Evolutionary conservation across 2,888 invertebrate genomes (phyloP), one percentile per base, ranked within the genome.

Genomic region (Cephus spinipes): DNA sequence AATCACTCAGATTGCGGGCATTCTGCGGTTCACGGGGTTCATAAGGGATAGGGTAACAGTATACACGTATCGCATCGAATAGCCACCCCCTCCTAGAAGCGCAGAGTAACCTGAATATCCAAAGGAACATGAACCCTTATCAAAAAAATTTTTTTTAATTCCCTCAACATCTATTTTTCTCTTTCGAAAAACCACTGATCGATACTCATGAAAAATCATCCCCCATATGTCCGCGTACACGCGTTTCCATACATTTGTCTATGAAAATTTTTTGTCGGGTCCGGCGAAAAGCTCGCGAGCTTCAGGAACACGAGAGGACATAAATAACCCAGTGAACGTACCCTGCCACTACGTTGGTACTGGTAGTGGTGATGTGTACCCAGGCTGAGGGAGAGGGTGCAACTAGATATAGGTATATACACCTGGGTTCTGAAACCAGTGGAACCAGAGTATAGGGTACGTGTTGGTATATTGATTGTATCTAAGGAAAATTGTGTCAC

Each of bases 391-490:
- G 30, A 69, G 69, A 69, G 71, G 71, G 6, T 40, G 40, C 23
- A 69, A 3, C 71, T 4, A 15, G 3, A 32, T 11, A 30, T 69
- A 73, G 40, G 33, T 68, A 73, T 69, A 74, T 68, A 77, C 55
- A 71, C 32, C 40, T 12, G 11, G 31, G 69, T 34, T 15, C 71
- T 15, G 31, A 4, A 31, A 32, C 71, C 30, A 31, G 40, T 23
- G 40, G 1, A 40, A 40, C 23, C 40, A 15, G 40, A 40, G 40
- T 40, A 23, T 23, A 81, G 73, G 75, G 80, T 79, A 81, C 82
- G 83, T 77, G 83, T 76, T 80, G 79, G 81, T 80, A 82, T 86
- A 86, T 86, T 82, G 85, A 86, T 86, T 85, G 82, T 83, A 80
- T 81, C 76, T 79, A 79, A 81, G 81, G 78, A 83, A 85, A 85